A percentile compares a stretch with the other conserved stretches of the same genome.
phyloP scores from a whole-genome alignment of 2,888 invertebrate species.

The Eilema caniola region DNA sequence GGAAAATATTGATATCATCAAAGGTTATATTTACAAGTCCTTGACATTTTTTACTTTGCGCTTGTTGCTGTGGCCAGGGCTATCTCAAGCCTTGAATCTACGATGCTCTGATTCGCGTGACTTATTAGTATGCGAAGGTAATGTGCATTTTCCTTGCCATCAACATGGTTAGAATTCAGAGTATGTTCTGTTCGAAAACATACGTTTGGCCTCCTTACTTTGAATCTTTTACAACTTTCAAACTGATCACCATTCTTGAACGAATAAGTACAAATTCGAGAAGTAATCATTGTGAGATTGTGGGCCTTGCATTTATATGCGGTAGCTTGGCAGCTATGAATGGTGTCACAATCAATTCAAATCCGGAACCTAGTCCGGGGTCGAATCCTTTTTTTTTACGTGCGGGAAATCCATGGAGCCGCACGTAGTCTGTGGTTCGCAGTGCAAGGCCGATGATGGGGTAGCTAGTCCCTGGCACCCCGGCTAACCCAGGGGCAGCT shows the following conservation, averaged over 20 bases:
- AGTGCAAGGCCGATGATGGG: too few relatives aligned
- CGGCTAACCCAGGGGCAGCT: too few relatives aligned
- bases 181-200: neutral
- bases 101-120: conserved; percentile 44
- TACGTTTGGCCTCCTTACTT: neutral
- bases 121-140: conserved; percentile 37
- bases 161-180: neutral
- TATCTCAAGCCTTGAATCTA: conserved; percentile 35
- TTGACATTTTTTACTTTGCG: conserved; percentile 32
- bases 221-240: neutral
- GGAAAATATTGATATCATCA: neutral
- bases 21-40: conserved; percentile 14
- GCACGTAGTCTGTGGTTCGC: too few relatives aligned
- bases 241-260: neutral
- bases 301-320: too few relatives aligned
- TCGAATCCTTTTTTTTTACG: too few relatives aligned
- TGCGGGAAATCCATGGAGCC: too few relatives aligned
- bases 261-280: neutral
- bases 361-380: too few relatives aligned
- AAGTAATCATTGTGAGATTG: neutral
- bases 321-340: too few relatives aligned
- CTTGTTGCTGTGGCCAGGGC: conserved; percentile 25
- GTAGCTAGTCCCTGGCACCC: too few relatives aligned
- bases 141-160: conserved; percentile 36
- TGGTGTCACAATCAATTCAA: too few relatives aligned